Percentiles rank a stretch among this genome's conserved stretches.
These are phyloP conservation scores for Diorhabda elongata DNA, from an alignment of 1,140 invertebrate genomes.

Conservation along the genomic window DNA sequence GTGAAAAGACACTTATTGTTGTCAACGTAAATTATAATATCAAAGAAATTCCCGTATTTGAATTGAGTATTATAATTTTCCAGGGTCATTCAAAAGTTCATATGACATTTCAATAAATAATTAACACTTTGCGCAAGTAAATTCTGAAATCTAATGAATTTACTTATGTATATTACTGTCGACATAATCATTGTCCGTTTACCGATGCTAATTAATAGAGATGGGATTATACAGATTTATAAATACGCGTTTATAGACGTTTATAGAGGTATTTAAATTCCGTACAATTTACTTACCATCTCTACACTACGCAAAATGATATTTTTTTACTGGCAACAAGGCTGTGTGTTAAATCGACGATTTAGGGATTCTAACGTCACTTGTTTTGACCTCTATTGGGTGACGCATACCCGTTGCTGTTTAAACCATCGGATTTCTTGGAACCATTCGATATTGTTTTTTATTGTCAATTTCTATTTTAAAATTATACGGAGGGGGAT, in stretches of 20 bases:
- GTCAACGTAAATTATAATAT: background rate
- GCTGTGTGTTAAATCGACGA: background rate
- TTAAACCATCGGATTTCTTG: background rate
- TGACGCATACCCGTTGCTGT: background rate
- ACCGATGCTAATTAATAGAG: background rate
- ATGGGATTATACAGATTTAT: background rate
- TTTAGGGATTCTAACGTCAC: conserved; percentile 1
- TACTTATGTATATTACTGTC: conserved; percentile 1
- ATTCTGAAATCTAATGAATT: conserved; percentile 6
- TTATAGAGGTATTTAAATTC: no score
- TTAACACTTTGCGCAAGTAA: conserved; percentile 12
- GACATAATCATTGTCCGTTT: background rate
- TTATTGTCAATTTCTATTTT: conserved; percentile 1
- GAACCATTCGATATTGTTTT: background rate
- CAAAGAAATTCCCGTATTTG: background rate
- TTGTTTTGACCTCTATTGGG: background rate
- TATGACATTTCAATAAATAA: conserved; percentile 14
- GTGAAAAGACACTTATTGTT: no score
- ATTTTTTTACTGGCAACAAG: background rate
- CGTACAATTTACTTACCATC: no score
- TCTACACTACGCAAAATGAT: background rate
- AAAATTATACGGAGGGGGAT: background rate
- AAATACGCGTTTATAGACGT: no score
- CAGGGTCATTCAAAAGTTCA: conserved; percentile 10
- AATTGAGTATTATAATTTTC: background rate